Conservation (phyloP, 1,140 invertebrate genomes). For the Penaeus japonicus region DNA sequence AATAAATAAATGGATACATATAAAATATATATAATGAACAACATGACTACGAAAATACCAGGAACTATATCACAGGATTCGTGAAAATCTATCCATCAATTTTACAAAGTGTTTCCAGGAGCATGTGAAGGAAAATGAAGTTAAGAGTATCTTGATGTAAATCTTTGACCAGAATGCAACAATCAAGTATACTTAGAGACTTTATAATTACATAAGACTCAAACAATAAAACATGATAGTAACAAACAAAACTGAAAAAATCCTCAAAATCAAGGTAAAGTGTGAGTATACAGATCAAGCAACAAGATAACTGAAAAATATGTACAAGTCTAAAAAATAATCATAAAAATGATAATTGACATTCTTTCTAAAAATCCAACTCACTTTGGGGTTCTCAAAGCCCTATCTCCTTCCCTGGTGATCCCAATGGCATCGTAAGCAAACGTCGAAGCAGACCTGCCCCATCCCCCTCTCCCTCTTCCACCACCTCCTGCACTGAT, state of each 20-base stretch:
- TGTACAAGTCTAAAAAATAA: neutral
- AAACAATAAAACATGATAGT: too few species aligned
- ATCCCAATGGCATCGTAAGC: conserved; percentile 35
- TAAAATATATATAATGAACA: neutral
- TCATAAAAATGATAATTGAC: neutral
- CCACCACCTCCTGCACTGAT: conserved; percentile 37
- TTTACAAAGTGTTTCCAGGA: neutral
- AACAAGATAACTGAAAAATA: neutral
- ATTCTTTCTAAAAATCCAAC: neutral
- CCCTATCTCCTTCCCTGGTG: neutral
- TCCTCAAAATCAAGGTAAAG: neutral
- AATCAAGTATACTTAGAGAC: too few species aligned
- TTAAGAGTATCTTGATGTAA: neutral
- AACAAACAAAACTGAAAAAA: neutral
- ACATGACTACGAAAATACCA: too few species aligned
- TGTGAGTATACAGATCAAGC: neutral
- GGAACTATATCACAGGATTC: neutral
- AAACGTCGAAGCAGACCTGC: conserved; percentile 9
- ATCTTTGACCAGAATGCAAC: too few species aligned
- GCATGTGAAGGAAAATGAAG: neutral
- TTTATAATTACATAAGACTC: too few species aligned
- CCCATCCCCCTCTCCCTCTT: conserved; percentile 7
- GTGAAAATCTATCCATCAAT: neutral
- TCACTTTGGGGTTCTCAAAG: conserved; percentile 15
- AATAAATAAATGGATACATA: neutral